These are phyloP conservation scores for Acanthosepion esculentum DNA, from an alignment of 2,888 invertebrate species.

Conservation along the genomic window DNA sequence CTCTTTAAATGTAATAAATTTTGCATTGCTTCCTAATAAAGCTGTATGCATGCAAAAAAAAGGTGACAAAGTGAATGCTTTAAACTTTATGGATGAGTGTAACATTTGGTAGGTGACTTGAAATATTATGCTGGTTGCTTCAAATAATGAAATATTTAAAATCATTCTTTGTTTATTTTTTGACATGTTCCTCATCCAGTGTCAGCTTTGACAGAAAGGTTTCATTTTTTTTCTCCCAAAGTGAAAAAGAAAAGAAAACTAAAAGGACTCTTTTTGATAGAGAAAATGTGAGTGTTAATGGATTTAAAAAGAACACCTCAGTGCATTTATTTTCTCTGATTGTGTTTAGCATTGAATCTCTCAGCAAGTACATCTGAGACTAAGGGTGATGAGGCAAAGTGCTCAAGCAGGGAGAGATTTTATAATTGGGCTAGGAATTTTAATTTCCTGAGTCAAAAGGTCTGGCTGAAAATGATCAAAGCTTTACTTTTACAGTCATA, in stretches of 20 bases:
- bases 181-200: constrained; percentile 33
- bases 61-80: not conserved
- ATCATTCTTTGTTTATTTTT: not conserved
- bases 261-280: not conserved
- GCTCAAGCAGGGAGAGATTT: not conserved
- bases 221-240: not conserved
- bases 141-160: not conserved
- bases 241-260: not conserved
- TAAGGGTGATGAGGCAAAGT: not conserved
- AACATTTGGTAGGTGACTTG: not conserved
- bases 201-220: not conserved
- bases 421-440: constrained; percentile 10
- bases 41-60: not conserved
- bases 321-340: not conserved
- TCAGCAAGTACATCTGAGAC: not conserved
- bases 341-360: not conserved
- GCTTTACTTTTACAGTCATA: not conserved
- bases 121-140: not conserved
- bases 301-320: constrained; percentile 18
- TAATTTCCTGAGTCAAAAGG: not conserved
- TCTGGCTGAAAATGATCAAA: constrained; percentile 33
- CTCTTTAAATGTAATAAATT: not conserved
- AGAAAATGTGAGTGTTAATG: not conserved
- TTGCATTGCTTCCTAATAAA: constrained; percentile 5
- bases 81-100: constrained; percentile 17